Conservation (phyloP, 2,113 vertebrate species). For the Aldabrachelys gigantea region DNA sequence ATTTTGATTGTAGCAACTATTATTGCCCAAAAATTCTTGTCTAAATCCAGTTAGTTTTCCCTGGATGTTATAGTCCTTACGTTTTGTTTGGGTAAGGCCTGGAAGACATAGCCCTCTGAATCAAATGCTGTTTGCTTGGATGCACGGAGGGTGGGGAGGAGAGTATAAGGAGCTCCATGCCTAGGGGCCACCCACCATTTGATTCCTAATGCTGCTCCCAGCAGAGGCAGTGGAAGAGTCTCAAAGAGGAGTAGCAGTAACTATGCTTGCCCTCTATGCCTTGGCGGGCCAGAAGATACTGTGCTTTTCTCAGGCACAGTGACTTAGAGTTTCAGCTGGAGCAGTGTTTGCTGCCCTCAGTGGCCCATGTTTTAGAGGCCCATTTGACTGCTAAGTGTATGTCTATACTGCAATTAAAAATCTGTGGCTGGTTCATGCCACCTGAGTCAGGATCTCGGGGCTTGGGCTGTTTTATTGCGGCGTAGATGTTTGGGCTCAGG, state of each 20-base stretch:
- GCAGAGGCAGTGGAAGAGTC: constrained; percentile 29
- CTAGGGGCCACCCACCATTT: constrained; percentile 4
- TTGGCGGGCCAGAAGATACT: constrained; percentile 11
- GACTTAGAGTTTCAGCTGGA: neutral
- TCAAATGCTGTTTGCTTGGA: neutral
- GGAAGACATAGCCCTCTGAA: neutral
- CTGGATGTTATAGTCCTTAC: neutral
- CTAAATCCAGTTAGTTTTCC: neutral
- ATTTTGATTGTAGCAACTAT: neutral
- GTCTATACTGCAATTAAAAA: neutral
- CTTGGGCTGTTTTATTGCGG: no score
- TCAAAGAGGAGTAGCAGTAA: constrained; percentile 22
- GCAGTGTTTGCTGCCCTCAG: neutral
- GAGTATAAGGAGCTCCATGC: neutral
- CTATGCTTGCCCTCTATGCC: neutral
- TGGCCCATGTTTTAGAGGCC: neutral
- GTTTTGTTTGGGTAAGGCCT: neutral
- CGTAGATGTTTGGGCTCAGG: neutral
- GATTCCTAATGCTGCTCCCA: constrained; percentile 16
- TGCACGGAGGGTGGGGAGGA: neutral
- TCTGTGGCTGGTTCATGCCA: no score
- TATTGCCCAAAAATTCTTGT: neutral
- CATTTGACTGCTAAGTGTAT: neutral
- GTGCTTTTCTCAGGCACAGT: neutral
- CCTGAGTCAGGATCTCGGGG: no score